phyloP scores from a whole-genome alignment of 2,888 invertebrate genomes.

The Hypomecis punctinalis region DNA sequence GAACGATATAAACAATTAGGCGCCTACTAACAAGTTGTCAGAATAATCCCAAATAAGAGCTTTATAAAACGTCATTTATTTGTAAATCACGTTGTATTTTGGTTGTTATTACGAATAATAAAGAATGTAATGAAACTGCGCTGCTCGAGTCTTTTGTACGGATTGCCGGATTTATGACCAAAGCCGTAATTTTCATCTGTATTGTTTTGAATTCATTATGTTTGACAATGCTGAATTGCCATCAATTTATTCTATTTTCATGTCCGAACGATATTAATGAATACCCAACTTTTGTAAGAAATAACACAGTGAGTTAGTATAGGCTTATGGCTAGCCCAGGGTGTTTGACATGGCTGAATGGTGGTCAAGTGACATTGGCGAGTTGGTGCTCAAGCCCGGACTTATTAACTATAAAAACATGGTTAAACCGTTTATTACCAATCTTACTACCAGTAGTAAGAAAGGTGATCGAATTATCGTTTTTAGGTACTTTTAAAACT shows the following conservation, averaged over 20 bases:
- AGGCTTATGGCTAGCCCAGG: too few species aligned
- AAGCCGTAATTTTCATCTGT: constrained; percentile 8
- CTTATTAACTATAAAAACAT: too few species aligned
- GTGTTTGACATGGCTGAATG: too few species aligned
- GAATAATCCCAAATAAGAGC: background rate
- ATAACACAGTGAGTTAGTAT: too few species aligned
- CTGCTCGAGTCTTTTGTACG: background rate
- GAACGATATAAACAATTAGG: too few species aligned
- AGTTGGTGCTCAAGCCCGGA: too few species aligned
- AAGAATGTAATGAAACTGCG: constrained; percentile 9
- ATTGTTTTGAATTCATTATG: constrained; percentile 15
- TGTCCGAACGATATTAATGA: background rate
- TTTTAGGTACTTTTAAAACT: too few species aligned
- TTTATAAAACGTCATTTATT: background rate
- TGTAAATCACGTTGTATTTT: constrained; percentile 1
- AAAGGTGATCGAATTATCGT: too few species aligned
- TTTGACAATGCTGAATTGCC: constrained; percentile 11
- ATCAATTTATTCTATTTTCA: constrained; percentile 6
- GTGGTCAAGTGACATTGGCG: too few species aligned
- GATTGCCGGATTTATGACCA: constrained; percentile 1
- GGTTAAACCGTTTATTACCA: too few species aligned
- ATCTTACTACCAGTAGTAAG: too few species aligned
- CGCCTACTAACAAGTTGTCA: background rate
- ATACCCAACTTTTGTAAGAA: background rate
- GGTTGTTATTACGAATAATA: constrained; percentile 9